phyloP scores from a whole-genome alignment of 92 coral and sea anemone genomes.

The Micromussa lordhowensis region DNA sequence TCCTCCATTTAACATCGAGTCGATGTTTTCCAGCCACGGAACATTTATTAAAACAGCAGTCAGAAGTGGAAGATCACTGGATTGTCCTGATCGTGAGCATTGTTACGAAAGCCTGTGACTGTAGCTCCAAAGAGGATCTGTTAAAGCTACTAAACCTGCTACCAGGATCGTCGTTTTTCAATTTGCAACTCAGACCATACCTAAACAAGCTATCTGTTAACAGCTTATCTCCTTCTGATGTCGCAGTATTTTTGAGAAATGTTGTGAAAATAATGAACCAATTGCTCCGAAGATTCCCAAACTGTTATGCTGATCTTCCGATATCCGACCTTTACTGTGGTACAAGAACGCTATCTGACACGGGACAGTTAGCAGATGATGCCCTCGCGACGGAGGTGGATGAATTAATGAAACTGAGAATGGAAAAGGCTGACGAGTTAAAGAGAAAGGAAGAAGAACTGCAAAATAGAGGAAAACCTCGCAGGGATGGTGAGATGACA shows the following conservation, averaged over 20 bases:
- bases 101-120: conserved; percentile 75
- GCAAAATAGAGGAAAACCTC: conserved; percentile 31
- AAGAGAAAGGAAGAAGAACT: conserved; percentile 58
- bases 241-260: conserved; percentile 53
- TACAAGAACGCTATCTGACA: background rate
- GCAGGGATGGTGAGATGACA: conserved; percentile 46
- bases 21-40: conserved; percentile 76
- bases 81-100: conserved; percentile 70
- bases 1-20: conserved; percentile 75
- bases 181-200: conserved; percentile 56
- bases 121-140: conserved; percentile 55
- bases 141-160: conserved; percentile 68
- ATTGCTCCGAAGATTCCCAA: conserved; percentile 76
- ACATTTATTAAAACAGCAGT: conserved; percentile 32
- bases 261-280: conserved; percentile 69
- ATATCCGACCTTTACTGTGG: conserved; percentile 59
- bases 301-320: conserved; percentile 73
- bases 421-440: conserved; percentile 68
- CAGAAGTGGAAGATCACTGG: conserved; percentile 66
- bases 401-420: conserved; percentile 52
- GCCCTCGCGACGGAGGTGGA: conserved; percentile 56
- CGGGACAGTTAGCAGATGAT: conserved; percentile 22
- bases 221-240: conserved; percentile 12
- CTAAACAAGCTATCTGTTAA: conserved; percentile 60
- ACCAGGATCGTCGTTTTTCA: conserved; percentile 72